Conservation (phyloP, 1,140 invertebrate genomes). For the Bombus polaris region DNA sequence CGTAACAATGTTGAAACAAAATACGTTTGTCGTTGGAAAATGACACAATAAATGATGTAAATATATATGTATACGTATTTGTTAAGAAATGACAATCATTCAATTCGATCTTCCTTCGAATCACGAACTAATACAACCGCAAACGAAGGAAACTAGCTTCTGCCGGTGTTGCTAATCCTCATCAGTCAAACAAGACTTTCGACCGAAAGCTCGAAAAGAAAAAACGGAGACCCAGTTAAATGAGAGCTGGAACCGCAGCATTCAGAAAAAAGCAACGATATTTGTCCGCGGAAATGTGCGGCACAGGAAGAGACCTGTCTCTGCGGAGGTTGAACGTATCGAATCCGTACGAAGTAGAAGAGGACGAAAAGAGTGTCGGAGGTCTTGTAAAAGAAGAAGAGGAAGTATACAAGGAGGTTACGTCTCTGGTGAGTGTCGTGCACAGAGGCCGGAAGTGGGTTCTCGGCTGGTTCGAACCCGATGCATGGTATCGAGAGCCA, state of each 20-base stretch:
- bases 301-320: slow-evolving; percentile 20
- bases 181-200: neutral
- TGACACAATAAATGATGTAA: too few relatives aligned
- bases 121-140: too few relatives aligned
- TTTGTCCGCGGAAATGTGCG: slow-evolving; percentile 10
- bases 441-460: slow-evolving; percentile 73
- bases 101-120: too few relatives aligned
- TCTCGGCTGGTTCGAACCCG: slow-evolving; percentile 70
- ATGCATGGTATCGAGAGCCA: slow-evolving; percentile 26
- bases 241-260: too few relatives aligned
- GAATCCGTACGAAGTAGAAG: neutral
- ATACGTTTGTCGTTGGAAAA: too few relatives aligned
- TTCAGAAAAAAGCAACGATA: neutral
- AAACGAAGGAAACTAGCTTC: neutral
- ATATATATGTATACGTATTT: too few relatives aligned
- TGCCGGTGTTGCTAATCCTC: neutral
- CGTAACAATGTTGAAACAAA: too few relatives aligned
- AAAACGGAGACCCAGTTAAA: neutral
- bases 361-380: neutral
- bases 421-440: slow-evolving; percentile 71
- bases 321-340: slow-evolving; percentile 1
- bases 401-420: slow-evolving; percentile 13
- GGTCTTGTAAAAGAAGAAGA: neutral
- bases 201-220: neutral
- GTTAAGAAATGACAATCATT: too few relatives aligned